Base-by-base conservation (phyloP, 1,140 invertebrate species). In the Aricia agestis region DNA sequence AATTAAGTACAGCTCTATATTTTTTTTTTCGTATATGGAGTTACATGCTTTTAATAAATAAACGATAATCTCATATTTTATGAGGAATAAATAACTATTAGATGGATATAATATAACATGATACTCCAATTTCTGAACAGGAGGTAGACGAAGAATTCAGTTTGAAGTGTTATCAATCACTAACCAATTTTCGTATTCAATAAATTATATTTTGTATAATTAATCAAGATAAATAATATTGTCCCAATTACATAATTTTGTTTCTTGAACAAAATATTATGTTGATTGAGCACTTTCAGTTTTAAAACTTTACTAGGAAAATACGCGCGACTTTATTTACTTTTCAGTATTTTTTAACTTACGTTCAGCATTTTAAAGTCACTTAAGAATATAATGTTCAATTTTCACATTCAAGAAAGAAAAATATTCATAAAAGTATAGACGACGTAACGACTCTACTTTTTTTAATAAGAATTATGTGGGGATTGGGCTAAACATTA, bases 201-300 rank as follows among this genome's bases (percentile, higher is more conserved):
- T 69, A 66, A 67, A 32, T 25, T 17, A 41, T 67, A 41, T 41
- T 67, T 36, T 41, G 45, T 52, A 52, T 52, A 52, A 52, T 52
- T 15, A 52, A 52, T 52, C 13, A 52, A 52, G 45, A 52, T 52
- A 52, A 52, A 52, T 52, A 52, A 52, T 10, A 13, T 52, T 52
- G 45, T 11, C 45, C 45, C 13, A 52, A 52, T 52, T 52, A 52
- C 45, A 52, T 52, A 52, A 52, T 13, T 52, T 52, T 13, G 9
- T 52, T 52, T 13, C 13, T 52, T 10, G 45, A 52, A 52, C 45
- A 13, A 52, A 52, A 52, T 52, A 52, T 5, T 36, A 52, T 9
- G 45, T 52, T 13, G 45, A 52, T 4, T 4, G 13, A 52, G 45
- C 45, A 52, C 13, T 52, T 52, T 52, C 45, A 52, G 45, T 52